Base-by-base conservation (phyloP, 1,140 invertebrate species). In the Drosophila repleta region DNA sequence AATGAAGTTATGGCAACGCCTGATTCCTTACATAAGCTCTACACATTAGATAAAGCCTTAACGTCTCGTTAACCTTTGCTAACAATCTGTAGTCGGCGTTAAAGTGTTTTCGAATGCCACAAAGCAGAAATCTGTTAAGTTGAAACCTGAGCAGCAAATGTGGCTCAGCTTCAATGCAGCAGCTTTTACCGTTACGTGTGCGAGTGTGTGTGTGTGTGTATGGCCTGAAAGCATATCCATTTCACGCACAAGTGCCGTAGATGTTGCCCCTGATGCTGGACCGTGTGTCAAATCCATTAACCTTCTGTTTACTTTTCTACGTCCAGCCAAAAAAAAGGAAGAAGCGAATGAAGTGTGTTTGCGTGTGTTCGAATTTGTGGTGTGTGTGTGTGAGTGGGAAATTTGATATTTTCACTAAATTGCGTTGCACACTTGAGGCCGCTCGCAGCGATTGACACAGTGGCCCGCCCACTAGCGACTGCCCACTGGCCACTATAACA, bases 291-390 rank as follows among this genome's bases (percentile, higher is more conserved):
- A 89, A 89, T 90, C 89, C 89, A 90, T 90, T 90, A 90, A 90
- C 89, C 89, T 90, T 88, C 89, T 90, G 79, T 90, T 90, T 90
- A 90, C 89, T 90, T 90, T 90, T 90, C 88, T 83, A 90, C 87
- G 87, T 81, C 76, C 69, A 79, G 66, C 56, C 60, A 21, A 53
- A 49, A 55, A 17, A 60, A 7, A 76, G 80, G 81, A 81, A 52
- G 70, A 61, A 72, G 67, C 65, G 63, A 48, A 71, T 41, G 41
- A 35, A 66, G 62, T 55, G 57, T 61, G 58, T 60, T 74, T 60
- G 51, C 49, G 56, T 63, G 35, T 51, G 49, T 20, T 13, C 10
- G 17, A 24, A 43, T 64, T 26, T 58, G 55, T 51, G 37, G 55
- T 79, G 66, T 61, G 64, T 68, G 60, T 73, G 62, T 66, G 35